phyloP scores from a whole-genome alignment of 1,140 invertebrate genomes.

The Bombus sibiricus region DNA sequence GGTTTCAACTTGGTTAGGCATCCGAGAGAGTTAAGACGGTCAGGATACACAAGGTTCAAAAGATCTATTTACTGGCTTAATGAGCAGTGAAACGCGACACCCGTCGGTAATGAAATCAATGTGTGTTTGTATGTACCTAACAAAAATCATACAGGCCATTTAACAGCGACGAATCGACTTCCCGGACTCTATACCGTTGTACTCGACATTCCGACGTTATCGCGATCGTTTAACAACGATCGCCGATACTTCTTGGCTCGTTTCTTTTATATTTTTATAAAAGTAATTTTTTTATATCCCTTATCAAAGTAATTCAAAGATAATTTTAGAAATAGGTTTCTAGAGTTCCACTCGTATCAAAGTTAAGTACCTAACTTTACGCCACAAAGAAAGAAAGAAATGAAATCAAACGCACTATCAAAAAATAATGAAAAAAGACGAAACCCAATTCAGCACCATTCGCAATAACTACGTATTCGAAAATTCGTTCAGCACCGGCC shows the following conservation, averaged over 20 bases:
- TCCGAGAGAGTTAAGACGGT: conserved; percentile 1
- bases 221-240: neutral
- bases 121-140: neutral
- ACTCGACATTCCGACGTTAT: neutral
- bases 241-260: neutral
- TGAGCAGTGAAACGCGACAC: conserved; percentile 53
- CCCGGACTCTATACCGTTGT: neutral
- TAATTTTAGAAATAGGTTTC: neutral
- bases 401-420: neutral
- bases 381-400: neutral
- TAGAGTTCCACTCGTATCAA: neutral
- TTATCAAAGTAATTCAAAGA: neutral
- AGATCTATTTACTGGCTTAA: conserved; percentile 56
- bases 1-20: conserved; percentile 59
- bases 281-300: neutral
- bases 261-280: neutral
- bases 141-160: conserved; percentile 48
- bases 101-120: conserved; percentile 45
- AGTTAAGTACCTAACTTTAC: neutral
- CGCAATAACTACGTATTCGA: neutral
- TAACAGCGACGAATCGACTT: conserved; percentile 12
- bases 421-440: neutral
- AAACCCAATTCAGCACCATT: neutral
- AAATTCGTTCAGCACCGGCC: neutral
- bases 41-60: conserved; percentile 19